Conservation (phyloP, 2,888 invertebrate genomes). For the Sipha maydis region DNA sequence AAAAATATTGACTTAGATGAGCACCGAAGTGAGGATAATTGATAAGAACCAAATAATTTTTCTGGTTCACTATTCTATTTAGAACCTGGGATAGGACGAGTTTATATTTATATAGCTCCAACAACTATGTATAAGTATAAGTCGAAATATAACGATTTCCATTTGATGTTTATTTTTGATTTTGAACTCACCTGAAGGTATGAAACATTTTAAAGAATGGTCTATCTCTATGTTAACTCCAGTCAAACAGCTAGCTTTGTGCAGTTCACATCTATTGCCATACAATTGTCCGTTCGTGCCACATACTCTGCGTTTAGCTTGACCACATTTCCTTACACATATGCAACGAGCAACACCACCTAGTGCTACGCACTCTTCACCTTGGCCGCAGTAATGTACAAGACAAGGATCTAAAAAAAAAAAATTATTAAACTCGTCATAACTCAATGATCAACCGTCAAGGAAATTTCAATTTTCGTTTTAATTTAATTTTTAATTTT, state of each 20-base stretch:
- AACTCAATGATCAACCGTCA: too few species aligned
- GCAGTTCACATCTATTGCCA: conserved; percentile 76
- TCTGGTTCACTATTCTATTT: too few species aligned
- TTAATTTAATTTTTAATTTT: background rate
- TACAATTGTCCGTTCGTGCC: conserved; percentile 77
- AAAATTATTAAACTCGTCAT: background rate
- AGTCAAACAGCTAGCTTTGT: conserved; percentile 73
- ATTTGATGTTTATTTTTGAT: too few species aligned
- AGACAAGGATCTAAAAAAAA: conserved; percentile 72
- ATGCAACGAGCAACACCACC: conserved; percentile 72
- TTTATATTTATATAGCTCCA: too few species aligned
- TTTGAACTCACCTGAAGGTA: conserved; percentile 67
- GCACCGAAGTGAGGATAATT: too few species aligned
- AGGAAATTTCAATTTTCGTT: background rate
- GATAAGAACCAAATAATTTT: too few species aligned
- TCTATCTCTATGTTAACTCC: conserved; percentile 71
- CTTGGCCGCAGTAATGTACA: conserved; percentile 75
- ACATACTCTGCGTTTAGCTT: conserved; percentile 73
- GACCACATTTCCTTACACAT: conserved; percentile 73
- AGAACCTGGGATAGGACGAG: too few species aligned
- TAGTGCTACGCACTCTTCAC: conserved; percentile 73
- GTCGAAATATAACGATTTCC: background rate
- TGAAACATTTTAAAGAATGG: conserved; percentile 70
- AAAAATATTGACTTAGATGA: too few species aligned
- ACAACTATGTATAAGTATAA: too few species aligned